Conservation (phyloP, 2,113 vertebrate genomes). For the Proteles cristata region DNA sequence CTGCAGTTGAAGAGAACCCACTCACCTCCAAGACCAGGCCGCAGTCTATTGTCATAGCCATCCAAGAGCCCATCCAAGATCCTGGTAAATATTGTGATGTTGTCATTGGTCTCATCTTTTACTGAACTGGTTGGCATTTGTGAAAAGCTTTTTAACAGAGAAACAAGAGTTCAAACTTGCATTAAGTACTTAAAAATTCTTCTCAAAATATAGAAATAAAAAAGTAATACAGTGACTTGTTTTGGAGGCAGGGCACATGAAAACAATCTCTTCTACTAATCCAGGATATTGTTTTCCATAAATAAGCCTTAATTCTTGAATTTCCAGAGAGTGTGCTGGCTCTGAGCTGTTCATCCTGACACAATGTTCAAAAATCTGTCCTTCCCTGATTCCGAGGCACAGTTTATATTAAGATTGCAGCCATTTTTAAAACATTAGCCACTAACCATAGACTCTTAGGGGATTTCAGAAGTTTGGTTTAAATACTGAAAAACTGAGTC, state of each 20-base stretch:
- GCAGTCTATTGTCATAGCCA: conserved; percentile 96
- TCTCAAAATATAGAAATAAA: not conserved
- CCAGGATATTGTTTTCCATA: rapidly evolving
- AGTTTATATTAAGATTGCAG: not conserved
- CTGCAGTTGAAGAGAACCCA: rapidly evolving
- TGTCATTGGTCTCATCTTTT: conserved; percentile 94
- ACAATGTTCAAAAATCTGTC: not conserved
- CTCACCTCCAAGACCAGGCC: conserved; percentile 96
- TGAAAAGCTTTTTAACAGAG: conserved; percentile 87
- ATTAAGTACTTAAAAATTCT: not conserved
- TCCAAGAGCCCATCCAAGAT: conserved; percentile 96
- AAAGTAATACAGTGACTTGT: rapidly evolving
- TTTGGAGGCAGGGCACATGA: not conserved
- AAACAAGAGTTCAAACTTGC: not conserved
- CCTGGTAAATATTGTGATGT: conserved; percentile 97
- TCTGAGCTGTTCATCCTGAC: not conserved
- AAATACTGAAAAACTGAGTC: not conserved
- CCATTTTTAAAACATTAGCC: not conserved
- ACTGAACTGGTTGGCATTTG: conserved; percentile 91
- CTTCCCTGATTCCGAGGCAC: not conserved
- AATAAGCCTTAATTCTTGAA: not conserved
- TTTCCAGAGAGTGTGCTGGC: not conserved
- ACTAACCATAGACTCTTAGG: not conserved
- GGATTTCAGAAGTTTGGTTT: not conserved
- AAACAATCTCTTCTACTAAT: not conserved